A percentile compares a stretch with the other conserved stretches of the same genome.
Conservation (phyloP, 2,888 invertebrate species). For the Eueremaeus valkanovi region DNA sequence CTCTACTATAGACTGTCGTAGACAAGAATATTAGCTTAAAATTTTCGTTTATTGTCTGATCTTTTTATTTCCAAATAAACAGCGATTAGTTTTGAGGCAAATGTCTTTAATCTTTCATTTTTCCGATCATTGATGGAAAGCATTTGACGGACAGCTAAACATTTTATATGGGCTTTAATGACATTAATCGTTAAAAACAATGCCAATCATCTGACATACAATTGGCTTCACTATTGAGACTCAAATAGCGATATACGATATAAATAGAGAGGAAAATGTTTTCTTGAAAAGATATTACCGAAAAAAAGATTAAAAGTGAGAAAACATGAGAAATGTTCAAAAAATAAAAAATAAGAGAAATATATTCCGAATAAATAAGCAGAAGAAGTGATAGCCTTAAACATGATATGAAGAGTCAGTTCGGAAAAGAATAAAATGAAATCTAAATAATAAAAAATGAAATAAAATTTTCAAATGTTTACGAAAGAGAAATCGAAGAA, state of each 20-base stretch:
- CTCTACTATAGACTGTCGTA: background rate
- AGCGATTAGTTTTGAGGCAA: background rate
- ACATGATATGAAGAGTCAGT: background rate
- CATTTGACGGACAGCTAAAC: slow-evolving; percentile 5
- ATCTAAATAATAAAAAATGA: background rate
- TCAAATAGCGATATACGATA: background rate
- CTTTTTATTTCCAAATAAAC: background rate
- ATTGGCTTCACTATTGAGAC: slow-evolving; percentile 3
- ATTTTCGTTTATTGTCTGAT: background rate
- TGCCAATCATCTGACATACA: slow-evolving; percentile 13
- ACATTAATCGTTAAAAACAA: slow-evolving; percentile 22
- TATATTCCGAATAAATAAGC: too few species aligned
- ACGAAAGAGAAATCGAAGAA: background rate
- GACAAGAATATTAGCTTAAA: background rate
- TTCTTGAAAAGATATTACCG: background rate
- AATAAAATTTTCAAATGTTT: background rate
- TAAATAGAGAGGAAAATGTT: background rate
- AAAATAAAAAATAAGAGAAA: background rate
- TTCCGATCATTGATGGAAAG: slow-evolving; percentile 12
- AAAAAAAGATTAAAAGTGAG: slow-evolving; percentile 17
- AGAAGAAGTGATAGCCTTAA: background rate
- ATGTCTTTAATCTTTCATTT: slow-evolving; percentile 3
- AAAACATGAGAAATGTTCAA: slow-evolving; percentile 3
- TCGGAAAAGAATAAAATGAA: background rate
- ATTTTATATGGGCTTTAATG: slow-evolving; percentile 9